Evolutionary conservation across 2,113 vertebrate species (phyloP).

Genomic region (Tachycineta bicolor): DNA sequence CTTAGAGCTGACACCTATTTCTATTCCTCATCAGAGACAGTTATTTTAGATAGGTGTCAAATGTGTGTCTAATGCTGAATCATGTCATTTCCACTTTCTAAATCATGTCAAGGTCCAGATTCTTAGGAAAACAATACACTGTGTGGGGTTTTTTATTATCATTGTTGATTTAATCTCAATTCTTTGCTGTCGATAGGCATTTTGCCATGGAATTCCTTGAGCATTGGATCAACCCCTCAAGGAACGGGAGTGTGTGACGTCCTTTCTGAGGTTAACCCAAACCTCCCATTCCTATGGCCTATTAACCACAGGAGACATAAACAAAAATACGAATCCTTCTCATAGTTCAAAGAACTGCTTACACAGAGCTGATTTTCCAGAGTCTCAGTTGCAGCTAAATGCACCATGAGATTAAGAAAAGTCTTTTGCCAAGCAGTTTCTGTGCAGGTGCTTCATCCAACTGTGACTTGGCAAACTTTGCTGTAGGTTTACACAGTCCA

Average conservation of each 20-base stretch:
- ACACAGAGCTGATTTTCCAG: neutral
- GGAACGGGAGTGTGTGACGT: neutral
- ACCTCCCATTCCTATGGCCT: neutral
- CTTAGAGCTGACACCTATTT: neutral
- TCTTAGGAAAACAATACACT: neutral
- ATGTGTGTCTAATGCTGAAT: neutral
- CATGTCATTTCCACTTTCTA: neutral
- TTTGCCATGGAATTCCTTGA: neutral
- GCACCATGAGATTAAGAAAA: conserved; percentile 15
- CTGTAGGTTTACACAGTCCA: conserved; percentile 20
- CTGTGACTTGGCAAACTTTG: conserved; percentile 13
- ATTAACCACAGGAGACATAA: conserved; percentile 26
- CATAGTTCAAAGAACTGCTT: neutral
- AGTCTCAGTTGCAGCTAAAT: neutral
- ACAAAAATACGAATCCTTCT: neutral
- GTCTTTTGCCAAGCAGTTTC: neutral
- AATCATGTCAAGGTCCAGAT: neutral
- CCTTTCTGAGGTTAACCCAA: neutral
- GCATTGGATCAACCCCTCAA: neutral
- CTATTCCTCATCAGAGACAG: neutral
- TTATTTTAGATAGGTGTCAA: neutral
- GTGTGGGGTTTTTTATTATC: neutral
- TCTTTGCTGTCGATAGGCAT: neutral
- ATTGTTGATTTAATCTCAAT: neutral
- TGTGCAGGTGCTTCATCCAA: neutral